Conservation (phyloP, 2,888 invertebrate species). For the Ichneumon xanthorius region DNA sequence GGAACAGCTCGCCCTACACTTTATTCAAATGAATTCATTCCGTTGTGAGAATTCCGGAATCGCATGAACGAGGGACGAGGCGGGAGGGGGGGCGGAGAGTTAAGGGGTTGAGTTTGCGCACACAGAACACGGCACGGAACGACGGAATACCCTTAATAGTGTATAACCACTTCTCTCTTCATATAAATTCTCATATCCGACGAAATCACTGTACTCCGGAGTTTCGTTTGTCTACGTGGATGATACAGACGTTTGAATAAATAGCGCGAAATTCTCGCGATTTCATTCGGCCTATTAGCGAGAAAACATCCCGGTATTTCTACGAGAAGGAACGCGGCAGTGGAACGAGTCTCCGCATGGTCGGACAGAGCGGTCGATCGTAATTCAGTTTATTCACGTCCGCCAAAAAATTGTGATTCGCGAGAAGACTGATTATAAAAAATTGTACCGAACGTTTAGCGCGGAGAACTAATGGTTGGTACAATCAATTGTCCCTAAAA, state of each 20-base stretch:
- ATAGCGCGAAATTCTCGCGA: slow-evolving; percentile 39
- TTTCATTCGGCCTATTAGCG: slow-evolving; percentile 35
- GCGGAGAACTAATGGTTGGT: neutral
- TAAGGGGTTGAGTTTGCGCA: slow-evolving; percentile 48
- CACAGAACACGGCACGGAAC: slow-evolving; percentile 23
- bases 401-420: no score
- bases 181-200: slow-evolving; percentile 57
- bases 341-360: neutral
- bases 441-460: neutral
- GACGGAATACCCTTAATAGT: slow-evolving; percentile 31
- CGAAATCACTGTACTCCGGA: slow-evolving; percentile 52
- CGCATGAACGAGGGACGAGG: slow-evolving; percentile 13
- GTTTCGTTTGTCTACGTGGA: slow-evolving; percentile 46
- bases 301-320: slow-evolving; percentile 3
- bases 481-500: no score
- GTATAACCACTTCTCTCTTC: slow-evolving; percentile 46
- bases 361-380: neutral
- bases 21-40: slow-evolving; percentile 67
- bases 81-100: slow-evolving; percentile 47
- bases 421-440: neutral
- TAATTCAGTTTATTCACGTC: neutral
- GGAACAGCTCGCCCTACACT: slow-evolving; percentile 34
- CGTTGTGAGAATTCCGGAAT: slow-evolving; percentile 55
- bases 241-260: slow-evolving; percentile 65
- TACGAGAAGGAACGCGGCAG: slow-evolving; percentile 15